Evolutionary conservation across 2,888 invertebrate species (phyloP).

Genomic region (Teleogryllus oceanicus): DNA sequence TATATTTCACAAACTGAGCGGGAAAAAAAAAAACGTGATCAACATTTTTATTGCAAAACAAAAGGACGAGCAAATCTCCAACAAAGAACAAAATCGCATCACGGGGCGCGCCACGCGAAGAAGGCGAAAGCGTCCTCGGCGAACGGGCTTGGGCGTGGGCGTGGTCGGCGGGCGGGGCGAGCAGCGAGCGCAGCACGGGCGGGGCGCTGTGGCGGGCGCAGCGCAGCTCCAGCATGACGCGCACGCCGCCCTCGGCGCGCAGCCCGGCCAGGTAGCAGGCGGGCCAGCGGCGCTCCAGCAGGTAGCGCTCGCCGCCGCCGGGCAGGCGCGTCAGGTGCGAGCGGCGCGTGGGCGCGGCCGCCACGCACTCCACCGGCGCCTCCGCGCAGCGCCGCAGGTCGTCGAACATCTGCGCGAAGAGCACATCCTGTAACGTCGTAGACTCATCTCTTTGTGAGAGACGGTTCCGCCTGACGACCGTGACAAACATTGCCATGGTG

Average conservation of each 20-base stretch:
- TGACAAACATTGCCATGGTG: too few species aligned
- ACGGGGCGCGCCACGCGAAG: not conserved
- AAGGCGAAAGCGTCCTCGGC: not conserved
- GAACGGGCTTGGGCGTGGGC: not conserved
- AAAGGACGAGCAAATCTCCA: too few species aligned
- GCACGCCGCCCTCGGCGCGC: not conserved
- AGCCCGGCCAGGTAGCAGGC: not conserved
- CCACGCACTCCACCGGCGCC: too few species aligned
- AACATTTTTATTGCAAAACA: too few species aligned
- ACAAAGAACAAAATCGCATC: too few species aligned
- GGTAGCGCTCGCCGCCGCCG: not conserved
- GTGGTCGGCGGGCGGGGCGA: not conserved
- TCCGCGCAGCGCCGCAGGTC: too few species aligned
- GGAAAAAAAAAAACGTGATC: too few species aligned
- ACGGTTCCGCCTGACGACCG: too few species aligned
- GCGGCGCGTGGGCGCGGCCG: not conserved
- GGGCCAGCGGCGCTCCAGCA: conserved; percentile 1
- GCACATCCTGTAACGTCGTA: too few species aligned
- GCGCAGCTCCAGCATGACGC: not conserved
- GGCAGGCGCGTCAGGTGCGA: not conserved
- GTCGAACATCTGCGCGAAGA: too few species aligned
- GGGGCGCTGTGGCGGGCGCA: not conserved
- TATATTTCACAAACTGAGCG: too few species aligned
- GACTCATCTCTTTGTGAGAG: too few species aligned
- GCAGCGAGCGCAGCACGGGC: not conserved